Base-by-base conservation (phyloP, 2,888 invertebrate genomes). In the Frankliniella intonsa region DNA sequence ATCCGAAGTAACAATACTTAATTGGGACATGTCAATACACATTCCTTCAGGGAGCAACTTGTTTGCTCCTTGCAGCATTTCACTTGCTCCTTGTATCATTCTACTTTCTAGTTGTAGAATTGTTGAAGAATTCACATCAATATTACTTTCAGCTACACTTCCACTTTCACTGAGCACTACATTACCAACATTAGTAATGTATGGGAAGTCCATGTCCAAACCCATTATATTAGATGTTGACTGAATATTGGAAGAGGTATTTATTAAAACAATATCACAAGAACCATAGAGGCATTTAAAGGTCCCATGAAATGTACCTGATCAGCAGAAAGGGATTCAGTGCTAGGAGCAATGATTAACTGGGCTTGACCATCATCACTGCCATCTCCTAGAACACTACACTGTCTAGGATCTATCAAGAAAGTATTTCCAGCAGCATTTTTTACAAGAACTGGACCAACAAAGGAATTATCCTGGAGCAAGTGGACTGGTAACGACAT, bases 401-500 rank as follows among this genome's bases (percentile, higher is more conserved):
- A 69, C 25, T 84, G 84, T 82, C 82, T 83, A 80, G 83, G 50
- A 80, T 84, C 84, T 22, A 84, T 50, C 14, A 82, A 81, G 22
- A 84, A 27, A 25, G 83, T 79, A 27, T 81, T 82, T 69, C 65
- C 81, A 81, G 80, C 82, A 25, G 82, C 50, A 50, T 82, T 84
- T 49, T 83, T 83, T 12, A 83, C 79, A 27, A 84, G 80, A 38
- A 84, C 83, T 76, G 81, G 81, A 12, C 83, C 84, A 80, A 83
- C 69, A 7, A 83, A 49, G 11, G 82, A 65, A 25, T 76, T 55
- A 80, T 84, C 83, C 82, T 83, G 83, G 9, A 84, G 76, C 14
- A 84, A 81, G 10, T 83, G 84, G 17, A 84, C 69, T 17, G 84
- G 84, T 49, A 84, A 62, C 17, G 69, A 76, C 69, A 76, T 76